phyloP scores from a whole-genome alignment of 2,797 vertebrate species.

The Chrysocyon brachyurus region DNA sequence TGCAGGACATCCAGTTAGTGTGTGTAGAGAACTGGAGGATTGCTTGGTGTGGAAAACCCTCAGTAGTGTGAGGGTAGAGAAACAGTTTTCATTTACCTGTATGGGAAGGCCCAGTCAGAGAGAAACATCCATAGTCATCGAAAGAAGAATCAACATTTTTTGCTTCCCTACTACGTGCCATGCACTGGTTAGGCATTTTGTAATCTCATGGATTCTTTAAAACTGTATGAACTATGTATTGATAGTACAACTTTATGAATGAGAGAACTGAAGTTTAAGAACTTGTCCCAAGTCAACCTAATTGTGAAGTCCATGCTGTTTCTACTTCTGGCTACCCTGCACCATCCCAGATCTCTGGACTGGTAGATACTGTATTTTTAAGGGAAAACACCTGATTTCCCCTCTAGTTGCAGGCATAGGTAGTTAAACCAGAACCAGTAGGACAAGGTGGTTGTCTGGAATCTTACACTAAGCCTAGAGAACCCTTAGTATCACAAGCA shows the following conservation, averaged over 20 bases:
- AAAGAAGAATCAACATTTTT: neutral
- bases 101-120: neutral
- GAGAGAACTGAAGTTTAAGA: neutral
- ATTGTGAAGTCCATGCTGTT: neutral
- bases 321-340: fast-evolving
- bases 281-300: neutral
- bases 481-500: neutral
- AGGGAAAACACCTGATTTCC: neutral
- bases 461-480: neutral
- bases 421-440: neutral
- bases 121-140: too few relatives aligned
- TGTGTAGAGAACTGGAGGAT: neutral
- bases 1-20: neutral
- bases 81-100: neutral
- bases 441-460: neutral
- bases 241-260: neutral
- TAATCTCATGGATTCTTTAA: neutral
- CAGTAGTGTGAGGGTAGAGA: neutral
- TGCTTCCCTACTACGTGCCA: neutral
- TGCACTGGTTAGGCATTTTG: neutral
- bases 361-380: neutral
- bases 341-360: neutral
- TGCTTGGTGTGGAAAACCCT: neutral
- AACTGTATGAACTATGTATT: neutral
- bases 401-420: neutral